These are phyloP conservation scores for Rhea americana DNA, from an alignment of 2,113 vertebrate species.

Conservation along the genomic window DNA sequence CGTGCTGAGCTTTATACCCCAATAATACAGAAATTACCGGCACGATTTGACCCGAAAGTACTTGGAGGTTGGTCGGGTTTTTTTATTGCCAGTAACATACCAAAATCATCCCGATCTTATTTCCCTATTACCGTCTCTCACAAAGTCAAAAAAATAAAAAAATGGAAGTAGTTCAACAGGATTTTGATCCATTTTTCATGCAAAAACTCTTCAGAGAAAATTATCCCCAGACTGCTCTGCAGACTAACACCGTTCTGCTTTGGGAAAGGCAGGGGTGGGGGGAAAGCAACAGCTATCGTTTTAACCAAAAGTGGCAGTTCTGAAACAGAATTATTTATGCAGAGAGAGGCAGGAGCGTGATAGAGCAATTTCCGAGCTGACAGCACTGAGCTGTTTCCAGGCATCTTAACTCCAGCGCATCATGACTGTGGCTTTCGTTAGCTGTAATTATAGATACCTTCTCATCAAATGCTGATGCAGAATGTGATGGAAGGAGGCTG, in stretches of 20 bases:
- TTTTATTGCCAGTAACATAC: neutral
- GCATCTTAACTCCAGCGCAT: neutral
- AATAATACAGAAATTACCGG: neutral
- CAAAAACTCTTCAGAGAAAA: slow-evolving; percentile 17
- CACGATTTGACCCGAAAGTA: slow-evolving; percentile 1
- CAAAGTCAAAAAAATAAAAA: slow-evolving; percentile 38
- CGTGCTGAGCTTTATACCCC: neutral
- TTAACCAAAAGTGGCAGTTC: neutral
- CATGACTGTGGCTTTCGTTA: neutral
- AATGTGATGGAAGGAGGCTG: neutral
- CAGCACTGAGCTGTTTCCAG: neutral
- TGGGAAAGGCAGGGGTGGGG: neutral
- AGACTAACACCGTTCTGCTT: neutral
- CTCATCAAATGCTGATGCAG: neutral
- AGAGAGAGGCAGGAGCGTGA: neutral
- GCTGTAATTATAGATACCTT: neutral
- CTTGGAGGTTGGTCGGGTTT: neutral
- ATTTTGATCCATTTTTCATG: slow-evolving; percentile 53
- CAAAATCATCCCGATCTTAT: slow-evolving; percentile 31
- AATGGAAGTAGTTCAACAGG: neutral
- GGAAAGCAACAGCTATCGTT: neutral
- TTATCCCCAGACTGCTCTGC: neutral
- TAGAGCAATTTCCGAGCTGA: slow-evolving; percentile 14
- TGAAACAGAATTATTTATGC: slow-evolving; percentile 31
- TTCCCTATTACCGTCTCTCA: slow-evolving; percentile 33